phyloP scores from a whole-genome alignment of 2,797 vertebrate genomes.

The Diceros bicornis region DNA sequence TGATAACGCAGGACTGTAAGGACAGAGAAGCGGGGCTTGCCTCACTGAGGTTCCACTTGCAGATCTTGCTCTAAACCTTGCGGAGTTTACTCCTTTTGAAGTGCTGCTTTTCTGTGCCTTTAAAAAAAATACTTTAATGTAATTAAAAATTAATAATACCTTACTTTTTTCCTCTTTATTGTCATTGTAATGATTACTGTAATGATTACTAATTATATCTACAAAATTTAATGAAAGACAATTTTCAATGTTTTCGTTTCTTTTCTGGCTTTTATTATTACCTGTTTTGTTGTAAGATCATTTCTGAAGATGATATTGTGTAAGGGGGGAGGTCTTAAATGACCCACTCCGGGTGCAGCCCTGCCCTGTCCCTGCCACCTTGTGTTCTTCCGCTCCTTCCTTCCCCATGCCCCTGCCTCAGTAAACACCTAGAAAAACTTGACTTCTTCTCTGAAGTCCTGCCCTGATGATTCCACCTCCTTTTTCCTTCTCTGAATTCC shows the following conservation, averaged over 20 bases:
- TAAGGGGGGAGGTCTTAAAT: background rate
- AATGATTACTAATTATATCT: background rate
- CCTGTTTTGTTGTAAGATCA: background rate
- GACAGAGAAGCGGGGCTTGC: background rate
- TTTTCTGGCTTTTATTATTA: slow-evolving; percentile 18
- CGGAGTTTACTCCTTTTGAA: background rate
- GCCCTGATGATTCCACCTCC: background rate
- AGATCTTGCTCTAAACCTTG: background rate
- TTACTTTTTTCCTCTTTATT: background rate
- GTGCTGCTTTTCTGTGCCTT: background rate
- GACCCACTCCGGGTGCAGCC: background rate
- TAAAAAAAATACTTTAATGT: background rate
- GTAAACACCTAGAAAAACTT: background rate
- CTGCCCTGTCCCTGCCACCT: rapidly evolving
- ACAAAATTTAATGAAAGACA: background rate
- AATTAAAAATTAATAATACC: slow-evolving; percentile 1
- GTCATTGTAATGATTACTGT: background rate
- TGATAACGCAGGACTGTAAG: background rate
- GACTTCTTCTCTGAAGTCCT: background rate
- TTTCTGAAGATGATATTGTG: background rate
- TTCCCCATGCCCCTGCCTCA: background rate
- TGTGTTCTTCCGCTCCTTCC: no score
- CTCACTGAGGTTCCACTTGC: background rate
- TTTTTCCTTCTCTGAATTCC: slow-evolving; percentile 26
- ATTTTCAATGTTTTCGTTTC: background rate